Conservation (phyloP, 2,113 vertebrate genomes). For the Stomatorhinus ivindoensis region DNA sequence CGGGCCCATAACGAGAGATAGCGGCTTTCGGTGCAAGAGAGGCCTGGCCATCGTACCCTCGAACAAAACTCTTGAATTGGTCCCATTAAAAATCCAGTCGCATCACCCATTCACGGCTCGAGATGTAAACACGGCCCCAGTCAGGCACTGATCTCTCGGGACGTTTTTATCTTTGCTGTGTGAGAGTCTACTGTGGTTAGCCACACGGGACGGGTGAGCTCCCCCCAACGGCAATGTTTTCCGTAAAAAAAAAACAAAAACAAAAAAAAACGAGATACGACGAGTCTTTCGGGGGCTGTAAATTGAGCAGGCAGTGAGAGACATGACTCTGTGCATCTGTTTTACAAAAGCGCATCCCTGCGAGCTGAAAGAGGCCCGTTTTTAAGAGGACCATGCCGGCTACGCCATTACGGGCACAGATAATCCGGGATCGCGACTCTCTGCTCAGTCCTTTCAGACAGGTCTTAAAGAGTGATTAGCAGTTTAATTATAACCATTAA, state of each 20-base stretch:
- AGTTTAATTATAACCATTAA: conserved; percentile 10
- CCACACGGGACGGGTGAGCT: conserved; percentile 23
- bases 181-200: background rate
- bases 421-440: background rate
- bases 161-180: background rate
- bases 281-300: conserved; percentile 32
- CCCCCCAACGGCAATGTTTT: conserved; percentile 29
- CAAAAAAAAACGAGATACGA: conserved; percentile 33
- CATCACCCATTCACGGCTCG: background rate
- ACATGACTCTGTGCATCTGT: conserved; percentile 21
- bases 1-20: background rate
- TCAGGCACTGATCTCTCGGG: background rate
- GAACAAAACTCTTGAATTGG: background rate
- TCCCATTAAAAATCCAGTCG: background rate
- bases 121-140: background rate
- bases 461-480: conserved; percentile 16
- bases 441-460: background rate
- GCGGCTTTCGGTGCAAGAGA: background rate
- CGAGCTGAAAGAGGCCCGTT: background rate
- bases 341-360: conserved; percentile 19
- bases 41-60: background rate
- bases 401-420: background rate
- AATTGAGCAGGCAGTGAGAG: conserved; percentile 33
- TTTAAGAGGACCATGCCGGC: background rate
- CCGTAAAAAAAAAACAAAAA: conserved; percentile 19